These are phyloP conservation scores for Talpa occidentalis DNA, from an alignment of 2,113 vertebrate species.

Conservation along the genomic window DNA sequence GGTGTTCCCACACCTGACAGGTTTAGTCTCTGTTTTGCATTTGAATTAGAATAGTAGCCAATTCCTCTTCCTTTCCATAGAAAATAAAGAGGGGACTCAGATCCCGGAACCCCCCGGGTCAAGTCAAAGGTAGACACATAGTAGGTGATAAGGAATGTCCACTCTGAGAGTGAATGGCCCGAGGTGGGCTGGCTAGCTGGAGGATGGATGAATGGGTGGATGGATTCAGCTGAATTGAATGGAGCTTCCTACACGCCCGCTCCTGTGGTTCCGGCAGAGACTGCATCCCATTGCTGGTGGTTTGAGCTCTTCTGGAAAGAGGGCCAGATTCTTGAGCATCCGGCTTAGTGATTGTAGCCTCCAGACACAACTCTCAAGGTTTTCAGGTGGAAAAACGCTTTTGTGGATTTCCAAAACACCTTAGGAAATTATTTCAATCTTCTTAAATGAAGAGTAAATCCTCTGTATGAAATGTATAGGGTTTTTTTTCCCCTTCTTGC, in stretches of 20 bases:
- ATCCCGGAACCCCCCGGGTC: neutral
- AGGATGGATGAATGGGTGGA: neutral
- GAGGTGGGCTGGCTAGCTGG: too few species aligned
- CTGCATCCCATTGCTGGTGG: neutral
- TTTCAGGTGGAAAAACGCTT: constrained; percentile 43
- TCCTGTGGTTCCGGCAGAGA: neutral
- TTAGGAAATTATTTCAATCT: neutral
- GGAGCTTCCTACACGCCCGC: neutral
- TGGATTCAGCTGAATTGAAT: neutral
- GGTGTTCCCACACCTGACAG: neutral
- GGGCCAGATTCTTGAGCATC: neutral
- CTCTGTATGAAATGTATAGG: neutral
- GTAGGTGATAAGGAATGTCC: neutral
- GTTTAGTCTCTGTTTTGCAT: constrained; percentile 19
- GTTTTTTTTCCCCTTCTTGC: neutral
- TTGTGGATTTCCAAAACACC: constrained; percentile 40
- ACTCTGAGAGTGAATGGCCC: neutral
- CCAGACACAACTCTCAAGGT: neutral
- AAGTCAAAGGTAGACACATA: neutral
- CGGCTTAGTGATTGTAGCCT: neutral
- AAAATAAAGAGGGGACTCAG: neutral
- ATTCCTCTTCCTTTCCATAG: neutral
- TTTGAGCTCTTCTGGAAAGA: neutral
- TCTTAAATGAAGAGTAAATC: constrained; percentile 34
- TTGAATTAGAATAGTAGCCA: neutral